Base-by-base conservation (phyloP, 2,888 invertebrate species). In the Beris morrisii region DNA sequence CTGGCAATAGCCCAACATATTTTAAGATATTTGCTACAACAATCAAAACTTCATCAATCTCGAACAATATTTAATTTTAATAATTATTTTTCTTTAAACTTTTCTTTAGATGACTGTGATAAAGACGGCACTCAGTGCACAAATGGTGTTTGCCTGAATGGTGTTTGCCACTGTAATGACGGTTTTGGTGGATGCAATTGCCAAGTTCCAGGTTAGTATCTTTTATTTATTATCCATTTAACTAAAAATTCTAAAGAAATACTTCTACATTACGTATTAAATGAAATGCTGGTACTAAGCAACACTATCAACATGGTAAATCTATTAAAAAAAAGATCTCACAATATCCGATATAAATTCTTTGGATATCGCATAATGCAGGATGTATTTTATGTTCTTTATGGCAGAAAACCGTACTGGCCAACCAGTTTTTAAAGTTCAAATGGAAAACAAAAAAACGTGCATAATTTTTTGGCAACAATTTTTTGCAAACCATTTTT, bases 141-240 rank as follows among this genome's bases (percentile, higher is more conserved):
- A 82, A 94, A 95, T 82, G 95, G 95, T 80, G 95, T 90, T 77
- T 95, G 95, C 84, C 87, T 95, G 77, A 92, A 92, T 81, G 90
- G 91, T 78, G 93, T 93, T 81, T 95, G 95, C 84, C 93, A 95
- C 84, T 95, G 95, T 83, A 95, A 95, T 82, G 95, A 95, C 82
- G 95, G 95, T 74, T 95, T 87, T 79, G 95, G 95, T 72, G 95
- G 95, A 74, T 95, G 95, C 82, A 93, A 92, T 81, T 95, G 95
- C 82, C 93, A 93, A 85, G 92, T 92, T 81, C 90, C 89, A 83
- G 94, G 94, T 94, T 83, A 61, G 61, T 38, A 9, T 4, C 43
- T 11, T 53, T 30, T 53, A 7, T 53, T 53, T 53, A 11, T 30
- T 6, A 28, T 1, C 22, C 30, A 50, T 4, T 12, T 44, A 3